A percentile compares a stretch with the other conserved stretches of the same genome.
These are phyloP conservation scores for Antennarius striatus DNA, from an alignment of 2,113 vertebrate species.

Conservation along the genomic window DNA sequence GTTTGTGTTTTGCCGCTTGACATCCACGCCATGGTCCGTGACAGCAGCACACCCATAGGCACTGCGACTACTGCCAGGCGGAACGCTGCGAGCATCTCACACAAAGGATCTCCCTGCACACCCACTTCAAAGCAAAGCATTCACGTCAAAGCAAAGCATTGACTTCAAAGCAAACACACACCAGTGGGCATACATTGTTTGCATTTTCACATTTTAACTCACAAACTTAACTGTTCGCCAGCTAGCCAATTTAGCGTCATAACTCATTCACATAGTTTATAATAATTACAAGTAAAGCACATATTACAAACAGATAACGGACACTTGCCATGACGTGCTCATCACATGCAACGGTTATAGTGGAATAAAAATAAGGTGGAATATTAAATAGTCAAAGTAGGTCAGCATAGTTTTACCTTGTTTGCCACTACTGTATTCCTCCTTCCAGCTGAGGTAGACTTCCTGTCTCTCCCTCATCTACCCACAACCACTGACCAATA, in stretches of 20 bases:
- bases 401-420: constrained; percentile 48
- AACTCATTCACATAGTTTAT: too few species aligned
- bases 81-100: constrained; percentile 79
- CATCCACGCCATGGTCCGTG: constrained; percentile 90
- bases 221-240: too few species aligned
- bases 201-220: too few species aligned
- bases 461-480: constrained; percentile 8
- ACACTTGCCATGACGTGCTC: too few species aligned
- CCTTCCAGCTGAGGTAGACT: constrained; percentile 30
- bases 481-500: constrained; percentile 44
- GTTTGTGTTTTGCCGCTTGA: constrained; percentile 86
- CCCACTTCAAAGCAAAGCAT: constrained; percentile 6
- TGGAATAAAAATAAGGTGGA: too few species aligned
- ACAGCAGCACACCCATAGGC: constrained; percentile 87
- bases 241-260: too few species aligned
- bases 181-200: too few species aligned
- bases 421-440: constrained; percentile 4
- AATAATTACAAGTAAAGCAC: too few species aligned
- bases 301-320: too few species aligned
- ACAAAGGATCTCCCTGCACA: constrained; percentile 46
- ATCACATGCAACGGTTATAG: too few species aligned
- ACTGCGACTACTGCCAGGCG: constrained; percentile 70
- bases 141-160: background rate
- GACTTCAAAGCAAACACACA: constrained; percentile 2
- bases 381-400: too few species aligned